Evolutionary conservation across 2,888 invertebrate genomes (phyloP), one percentile per base, ranked within the genome.

Genomic region (Chloromyia formosa): DNA sequence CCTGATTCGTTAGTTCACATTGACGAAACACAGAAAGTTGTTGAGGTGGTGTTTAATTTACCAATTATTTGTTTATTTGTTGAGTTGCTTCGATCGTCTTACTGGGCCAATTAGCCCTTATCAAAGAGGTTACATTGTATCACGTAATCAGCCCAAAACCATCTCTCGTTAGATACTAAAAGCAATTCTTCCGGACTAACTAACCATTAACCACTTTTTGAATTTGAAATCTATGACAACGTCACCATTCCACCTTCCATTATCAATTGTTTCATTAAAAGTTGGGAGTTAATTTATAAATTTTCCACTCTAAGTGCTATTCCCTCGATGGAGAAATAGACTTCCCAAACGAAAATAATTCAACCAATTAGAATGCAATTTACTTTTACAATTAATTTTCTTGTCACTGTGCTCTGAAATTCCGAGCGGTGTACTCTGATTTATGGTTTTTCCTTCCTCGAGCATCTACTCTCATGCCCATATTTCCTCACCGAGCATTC

Each of bases 321-420:
- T n/a, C 2, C 16, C 49, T 3, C 49, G 16, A 49, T 49, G 16
- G 49, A 49, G 16, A n/a, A 49, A 49, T 49, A 49, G 1, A 49
- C 49, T 49, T 49, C 16, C 49, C 1, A 49, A 49, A n/a, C 14
- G 35, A 27, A 66, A 66, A 66, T 66, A 66, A 66, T 66, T 66
- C 66, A 66, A 66, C 66, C 66, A 66, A 66, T 66, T 66, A 66
- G 35, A 66, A 49, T 66, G 49, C 66, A 66, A 66, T 66, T 66
- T 66, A 49, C 66, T 49, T 66, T 49, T 66, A 66, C 66, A 66
- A 66, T 66, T 66, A 66, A 66, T 66, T 66, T 66, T 66, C 66
- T 45, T 66, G 66, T 66, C 66, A 66, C 66, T 45, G 27, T 35
- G 66, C 12, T 66, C 22, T 22, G 22, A 66, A 66, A 66, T 66